Conservation (phyloP, 2,888 invertebrate genomes). For the Cheilosia impressa region DNA sequence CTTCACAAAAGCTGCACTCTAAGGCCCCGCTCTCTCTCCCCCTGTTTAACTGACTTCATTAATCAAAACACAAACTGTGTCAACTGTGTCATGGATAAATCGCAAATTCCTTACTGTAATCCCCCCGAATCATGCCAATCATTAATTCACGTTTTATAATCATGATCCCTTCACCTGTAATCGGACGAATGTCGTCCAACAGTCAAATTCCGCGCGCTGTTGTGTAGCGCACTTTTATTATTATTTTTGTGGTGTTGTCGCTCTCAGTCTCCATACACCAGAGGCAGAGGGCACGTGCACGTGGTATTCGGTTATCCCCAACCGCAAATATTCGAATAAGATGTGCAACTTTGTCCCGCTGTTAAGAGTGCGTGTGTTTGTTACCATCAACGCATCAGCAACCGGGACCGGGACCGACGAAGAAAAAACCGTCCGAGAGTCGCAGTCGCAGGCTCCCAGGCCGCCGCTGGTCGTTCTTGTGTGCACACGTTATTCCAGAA, state of each 20-base stretch:
- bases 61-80: constrained; percentile 30
- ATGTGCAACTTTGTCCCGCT: constrained; percentile 49
- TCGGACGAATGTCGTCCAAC: constrained; percentile 65
- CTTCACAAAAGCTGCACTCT: not conserved
- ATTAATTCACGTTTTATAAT: constrained; percentile 63
- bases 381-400: constrained; percentile 24
- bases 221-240: constrained; percentile 37
- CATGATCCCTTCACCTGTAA: constrained; percentile 62
- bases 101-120: constrained; percentile 50
- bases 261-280: constrained; percentile 5
- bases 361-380: constrained; percentile 43
- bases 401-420: constrained; percentile 1
- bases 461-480: constrained; percentile 17
- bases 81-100: constrained; percentile 36
- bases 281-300: constrained; percentile 44
- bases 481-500: constrained; percentile 71
- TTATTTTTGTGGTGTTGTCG: not conserved
- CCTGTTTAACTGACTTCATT: not conserved
- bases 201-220: constrained; percentile 47
- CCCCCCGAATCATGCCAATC: constrained; percentile 52
- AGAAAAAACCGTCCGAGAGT: constrained; percentile 27
- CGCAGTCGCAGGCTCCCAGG: not conserved
- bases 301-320: constrained; percentile 27
- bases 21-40: not conserved
- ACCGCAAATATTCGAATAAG: not conserved